Evolutionary conservation across 2,797 vertebrate species (phyloP).

Genomic region (Mycteria americana): DNA sequence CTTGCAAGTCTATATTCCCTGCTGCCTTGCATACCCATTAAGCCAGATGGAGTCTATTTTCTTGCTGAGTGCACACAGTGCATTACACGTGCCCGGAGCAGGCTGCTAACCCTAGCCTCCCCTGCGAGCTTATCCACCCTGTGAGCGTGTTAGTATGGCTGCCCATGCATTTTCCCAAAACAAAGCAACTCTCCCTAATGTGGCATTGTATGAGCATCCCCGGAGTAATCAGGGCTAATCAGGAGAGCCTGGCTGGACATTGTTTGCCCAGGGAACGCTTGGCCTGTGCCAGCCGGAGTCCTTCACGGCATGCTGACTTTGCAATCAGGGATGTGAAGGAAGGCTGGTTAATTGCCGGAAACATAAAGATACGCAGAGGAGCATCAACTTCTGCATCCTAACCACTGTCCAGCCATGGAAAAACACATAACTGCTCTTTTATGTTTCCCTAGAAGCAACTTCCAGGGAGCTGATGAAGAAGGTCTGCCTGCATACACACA

Average conservation of each 20-base stretch:
- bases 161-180: background rate
- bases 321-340: background rate
- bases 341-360: background rate
- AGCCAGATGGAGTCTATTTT: background rate
- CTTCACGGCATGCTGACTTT: background rate
- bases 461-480: background rate
- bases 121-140: background rate
- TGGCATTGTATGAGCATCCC: background rate
- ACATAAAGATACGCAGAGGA: background rate
- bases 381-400: background rate
- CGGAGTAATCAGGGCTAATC: background rate
- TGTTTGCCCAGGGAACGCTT: background rate
- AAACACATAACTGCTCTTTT: background rate
- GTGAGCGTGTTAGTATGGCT: rapidly evolving
- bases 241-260: background rate
- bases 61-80: rapidly evolving
- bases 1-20: background rate
- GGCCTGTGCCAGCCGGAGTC: background rate
- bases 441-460: background rate
- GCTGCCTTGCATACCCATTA: background rate
- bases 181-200: background rate
- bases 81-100: background rate
- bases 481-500: background rate
- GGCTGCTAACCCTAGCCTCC: background rate
- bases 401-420: background rate